Evolutionary conservation across 1,140 invertebrate species (phyloP).

Genomic region (Eriosoma lanigerum): DNA sequence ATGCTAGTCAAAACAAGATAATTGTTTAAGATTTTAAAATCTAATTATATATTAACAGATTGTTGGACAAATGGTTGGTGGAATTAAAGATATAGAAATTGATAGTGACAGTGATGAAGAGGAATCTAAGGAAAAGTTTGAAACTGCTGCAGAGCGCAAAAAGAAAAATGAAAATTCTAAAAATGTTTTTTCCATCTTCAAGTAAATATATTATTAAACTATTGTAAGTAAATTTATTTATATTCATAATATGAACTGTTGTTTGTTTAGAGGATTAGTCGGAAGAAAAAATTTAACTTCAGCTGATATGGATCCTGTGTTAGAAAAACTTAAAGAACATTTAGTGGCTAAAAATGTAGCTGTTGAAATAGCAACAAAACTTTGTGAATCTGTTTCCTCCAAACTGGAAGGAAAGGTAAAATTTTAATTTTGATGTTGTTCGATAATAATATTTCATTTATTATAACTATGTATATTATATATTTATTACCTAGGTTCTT

Average conservation of each 20-base stretch:
- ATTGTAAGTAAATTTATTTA: too few species aligned
- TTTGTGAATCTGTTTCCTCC: slow-evolving; percentile 90
- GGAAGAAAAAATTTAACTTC: slow-evolving; percentile 74
- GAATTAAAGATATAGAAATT: slow-evolving; percentile 68
- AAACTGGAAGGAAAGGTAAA: slow-evolving; percentile 91
- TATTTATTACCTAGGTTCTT: slow-evolving; percentile 67
- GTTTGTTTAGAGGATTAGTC: slow-evolving; percentile 72
- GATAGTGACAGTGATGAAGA: slow-evolving; percentile 61
- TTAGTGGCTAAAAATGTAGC: slow-evolving; percentile 98
- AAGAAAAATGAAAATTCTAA: slow-evolving; percentile 56
- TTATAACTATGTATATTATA: background rate
- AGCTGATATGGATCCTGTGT: slow-evolving; percentile 76
- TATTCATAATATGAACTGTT: background rate
- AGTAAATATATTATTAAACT: slow-evolving; percentile 57
- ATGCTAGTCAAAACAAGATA: too few species aligned
- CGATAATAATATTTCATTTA: too few species aligned
- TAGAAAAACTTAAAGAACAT: slow-evolving; percentile 96
- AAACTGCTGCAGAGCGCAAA: slow-evolving; percentile 52
- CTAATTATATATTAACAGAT: slow-evolving; percentile 62
- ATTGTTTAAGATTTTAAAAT: background rate
- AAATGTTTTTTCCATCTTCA: slow-evolving; percentile 79
- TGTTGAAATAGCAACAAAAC: slow-evolving; percentile 87
- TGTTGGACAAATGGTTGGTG: slow-evolving; percentile 78
- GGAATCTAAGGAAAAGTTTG: slow-evolving; percentile 56
- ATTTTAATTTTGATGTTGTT: slow-evolving; percentile 41